Conservation (phyloP, 2,888 invertebrate genomes). For the Agrochola circellaris region DNA sequence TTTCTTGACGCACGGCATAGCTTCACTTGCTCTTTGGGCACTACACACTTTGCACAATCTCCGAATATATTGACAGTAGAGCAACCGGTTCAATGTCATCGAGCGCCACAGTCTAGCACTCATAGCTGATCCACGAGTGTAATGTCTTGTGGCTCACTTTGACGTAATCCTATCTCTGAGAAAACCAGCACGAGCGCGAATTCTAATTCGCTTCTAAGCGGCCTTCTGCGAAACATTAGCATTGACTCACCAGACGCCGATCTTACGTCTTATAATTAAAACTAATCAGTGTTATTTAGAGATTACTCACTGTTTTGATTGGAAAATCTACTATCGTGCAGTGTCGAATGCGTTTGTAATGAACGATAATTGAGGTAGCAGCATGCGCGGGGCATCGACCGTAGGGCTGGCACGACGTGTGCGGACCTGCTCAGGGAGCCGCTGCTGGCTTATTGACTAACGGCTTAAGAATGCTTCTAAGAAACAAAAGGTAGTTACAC, state of each 20-base stretch:
- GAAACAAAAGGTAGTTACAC: conserved; percentile 52
- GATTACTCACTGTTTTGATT: conserved; percentile 20
- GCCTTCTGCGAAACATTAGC: conserved; percentile 7
- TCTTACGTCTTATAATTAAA: background rate
- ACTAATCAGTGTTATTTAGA: conserved; percentile 6
- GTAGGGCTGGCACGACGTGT: conserved; percentile 33
- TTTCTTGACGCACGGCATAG: conserved; percentile 44
- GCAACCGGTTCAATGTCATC: conserved; percentile 26
- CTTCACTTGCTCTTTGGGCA: conserved; percentile 21
- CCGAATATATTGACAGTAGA: conserved; percentile 13
- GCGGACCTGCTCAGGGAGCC: conserved; percentile 42
- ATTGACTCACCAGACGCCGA: conserved; percentile 6
- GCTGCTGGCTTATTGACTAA: conserved; percentile 56
- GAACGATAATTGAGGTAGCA: background rate
- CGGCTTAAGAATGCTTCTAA: conserved; percentile 60
- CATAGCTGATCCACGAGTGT: background rate
- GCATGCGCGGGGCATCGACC: conserved; percentile 46
- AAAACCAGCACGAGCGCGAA: background rate
- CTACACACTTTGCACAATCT: conserved; percentile 29
- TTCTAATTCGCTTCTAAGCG: background rate
- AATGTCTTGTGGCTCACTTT: background rate
- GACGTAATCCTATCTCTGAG: conserved; percentile 29
- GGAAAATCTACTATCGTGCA: background rate
- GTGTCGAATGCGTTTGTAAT: conserved; percentile 10
- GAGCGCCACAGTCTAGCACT: background rate